Base-by-base conservation (phyloP, 2,888 invertebrate genomes). In the Homarus gammarus region DNA sequence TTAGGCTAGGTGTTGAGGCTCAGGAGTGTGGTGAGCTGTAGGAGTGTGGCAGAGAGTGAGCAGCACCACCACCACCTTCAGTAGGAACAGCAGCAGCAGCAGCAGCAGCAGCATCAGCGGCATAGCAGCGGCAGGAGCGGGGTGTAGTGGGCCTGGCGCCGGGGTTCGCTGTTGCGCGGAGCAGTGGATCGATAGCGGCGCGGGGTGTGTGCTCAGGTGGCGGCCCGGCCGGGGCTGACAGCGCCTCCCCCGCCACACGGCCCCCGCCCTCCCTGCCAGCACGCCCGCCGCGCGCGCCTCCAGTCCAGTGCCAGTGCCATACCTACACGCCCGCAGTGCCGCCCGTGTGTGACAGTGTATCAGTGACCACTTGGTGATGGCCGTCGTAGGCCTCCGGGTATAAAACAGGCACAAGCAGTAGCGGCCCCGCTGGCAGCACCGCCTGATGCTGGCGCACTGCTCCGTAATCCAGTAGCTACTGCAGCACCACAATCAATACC, bases 201-300 rank as follows among this genome's bases (percentile, higher is more conserved):
- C 44, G 64, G 38, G 22, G 81, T 15, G 40, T 22, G 64, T 27
- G 33, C 44, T 27, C 44, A 49, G 82, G 70, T 49, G 68, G 82
- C 44, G 82, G 68, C 6, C 44, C 36, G 75, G 75, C 22, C n/a
- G 27, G n/a, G 75, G 31, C 18, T 40, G 44, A 44, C 27, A 27
- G 82, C 82, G 49, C 70, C 70, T 38, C 82, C 82, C 70, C 49
- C 70, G 18, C 22, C 49, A 83, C 70, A 83, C 82, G 49, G 49
- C 82, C 70, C 82, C 82, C 82, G 68, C 82, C 82, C 82, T 82
- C 82, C 82, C 82, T 40, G 44, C 33, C 70, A 83, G 70, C 82
- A 83, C 70, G 82, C 82, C 82, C 82, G 82, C 82, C 70, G 49
- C 82, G 70, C n/a, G n/a, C n/a, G n/a, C 70, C 70, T 49, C 75